phyloP scores from a whole-genome alignment of 2,797 vertebrate species.

The Hippoglossus hippoglossus region DNA sequence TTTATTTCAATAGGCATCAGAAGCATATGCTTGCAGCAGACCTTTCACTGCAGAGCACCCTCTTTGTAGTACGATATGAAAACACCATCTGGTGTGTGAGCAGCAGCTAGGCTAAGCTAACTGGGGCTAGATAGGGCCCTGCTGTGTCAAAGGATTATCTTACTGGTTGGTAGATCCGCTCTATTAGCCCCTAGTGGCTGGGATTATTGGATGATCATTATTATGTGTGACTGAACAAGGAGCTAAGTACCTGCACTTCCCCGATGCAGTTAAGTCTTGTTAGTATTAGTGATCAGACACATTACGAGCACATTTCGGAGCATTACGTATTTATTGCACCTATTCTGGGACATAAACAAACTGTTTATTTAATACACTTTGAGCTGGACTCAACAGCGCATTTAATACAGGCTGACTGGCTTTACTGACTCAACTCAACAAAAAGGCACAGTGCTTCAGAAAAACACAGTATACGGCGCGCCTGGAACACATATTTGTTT shows the following conservation, averaged over 20 bases:
- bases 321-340: slow-evolving; percentile 36
- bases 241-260: slow-evolving; percentile 65
- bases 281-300: slow-evolving; percentile 45
- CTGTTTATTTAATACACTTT: slow-evolving; percentile 24
- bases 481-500: slow-evolving; percentile 48
- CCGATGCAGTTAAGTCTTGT: slow-evolving; percentile 38
- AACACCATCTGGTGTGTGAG: slow-evolving; percentile 87
- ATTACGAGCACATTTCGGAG: slow-evolving; percentile 36
- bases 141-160: slow-evolving; percentile 83
- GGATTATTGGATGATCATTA: slow-evolving; percentile 80
- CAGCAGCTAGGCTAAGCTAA: slow-evolving; percentile 73
- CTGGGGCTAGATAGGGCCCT: slow-evolving; percentile 66
- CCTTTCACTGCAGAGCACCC: slow-evolving; percentile 79
- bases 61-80: slow-evolving; percentile 84
- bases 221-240: slow-evolving; percentile 73
- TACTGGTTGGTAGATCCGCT: slow-evolving; percentile 72
- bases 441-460: neutral
- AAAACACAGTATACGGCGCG: neutral
- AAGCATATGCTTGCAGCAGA: slow-evolving; percentile 83
- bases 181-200: slow-evolving; percentile 78
- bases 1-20: slow-evolving; percentile 74
- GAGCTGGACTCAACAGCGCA: slow-evolving; percentile 8
- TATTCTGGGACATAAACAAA: slow-evolving; percentile 25
- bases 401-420: slow-evolving; percentile 22
- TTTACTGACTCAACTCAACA: slow-evolving; percentile 21